phyloP scores from a whole-genome alignment of 2,797 vertebrate species.

The Artibeus jamaicensis region DNA sequence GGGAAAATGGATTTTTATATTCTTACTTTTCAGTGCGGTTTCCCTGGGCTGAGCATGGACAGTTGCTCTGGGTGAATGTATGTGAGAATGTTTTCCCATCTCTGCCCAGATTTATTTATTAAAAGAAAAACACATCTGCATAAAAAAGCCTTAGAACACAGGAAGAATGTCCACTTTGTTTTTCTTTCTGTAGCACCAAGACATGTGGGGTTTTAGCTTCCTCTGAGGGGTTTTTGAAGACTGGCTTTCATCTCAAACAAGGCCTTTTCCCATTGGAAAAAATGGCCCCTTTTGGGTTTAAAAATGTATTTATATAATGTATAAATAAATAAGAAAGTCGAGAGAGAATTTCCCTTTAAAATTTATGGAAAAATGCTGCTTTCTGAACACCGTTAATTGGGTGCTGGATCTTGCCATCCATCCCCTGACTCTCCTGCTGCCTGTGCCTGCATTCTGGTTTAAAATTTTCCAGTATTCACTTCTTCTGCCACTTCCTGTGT shows the following conservation, averaged over 20 bases:
- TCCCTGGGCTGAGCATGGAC: neutral
- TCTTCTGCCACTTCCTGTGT: neutral
- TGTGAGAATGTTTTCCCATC: constrained; percentile 37
- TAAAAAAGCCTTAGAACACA: constrained; percentile 80
- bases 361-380: neutral
- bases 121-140: constrained; percentile 80
- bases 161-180: constrained; percentile 84
- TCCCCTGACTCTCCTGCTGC: neutral
- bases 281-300: constrained; percentile 51
- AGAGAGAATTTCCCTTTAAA: constrained; percentile 64
- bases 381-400: constrained; percentile 50
- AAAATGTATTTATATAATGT: constrained; percentile 69
- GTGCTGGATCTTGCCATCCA: neutral
- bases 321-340: constrained; percentile 71
- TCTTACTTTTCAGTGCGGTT: neutral
- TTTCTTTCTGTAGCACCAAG: constrained; percentile 81
- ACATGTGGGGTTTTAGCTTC: constrained; percentile 81
- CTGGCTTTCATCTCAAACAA: constrained; percentile 81
- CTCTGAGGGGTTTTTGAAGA: constrained; percentile 82
- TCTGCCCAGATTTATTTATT: constrained; percentile 70
- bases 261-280: constrained; percentile 77
- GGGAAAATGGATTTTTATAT: neutral
- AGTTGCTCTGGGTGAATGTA: constrained; percentile 46
- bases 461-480: neutral
- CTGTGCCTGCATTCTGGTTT: neutral